phyloP scores from a whole-genome alignment of 2,113 vertebrate species.

The Amphiprion ocellaris region DNA sequence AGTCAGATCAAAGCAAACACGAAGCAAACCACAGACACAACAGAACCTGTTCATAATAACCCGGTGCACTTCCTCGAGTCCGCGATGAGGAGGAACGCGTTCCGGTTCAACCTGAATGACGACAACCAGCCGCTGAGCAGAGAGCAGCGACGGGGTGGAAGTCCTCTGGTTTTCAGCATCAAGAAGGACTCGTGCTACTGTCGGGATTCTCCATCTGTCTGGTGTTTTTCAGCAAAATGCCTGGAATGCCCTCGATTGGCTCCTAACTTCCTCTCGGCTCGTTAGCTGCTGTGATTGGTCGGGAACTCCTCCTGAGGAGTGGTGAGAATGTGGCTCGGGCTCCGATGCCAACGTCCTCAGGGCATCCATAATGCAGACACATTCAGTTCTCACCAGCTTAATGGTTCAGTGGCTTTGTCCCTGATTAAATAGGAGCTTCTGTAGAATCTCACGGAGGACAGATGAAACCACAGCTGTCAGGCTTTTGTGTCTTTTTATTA shows the following conservation, averaged over 20 bases:
- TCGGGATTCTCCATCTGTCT: background rate
- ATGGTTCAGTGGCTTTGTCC: conserved; percentile 12
- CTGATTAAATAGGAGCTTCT: conserved; percentile 8
- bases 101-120: conserved; percentile 62
- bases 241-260: conserved; percentile 20
- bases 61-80: conserved; percentile 20
- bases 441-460: conserved; percentile 4
- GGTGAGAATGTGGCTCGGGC: conserved; percentile 45
- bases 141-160: conserved; percentile 20
- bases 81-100: conserved; percentile 22
- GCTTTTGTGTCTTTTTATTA: background rate
- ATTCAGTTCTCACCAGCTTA: conserved; percentile 16
- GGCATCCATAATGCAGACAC: conserved; percentile 55
- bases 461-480: background rate
- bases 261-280: conserved; percentile 10
- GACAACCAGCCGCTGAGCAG: conserved; percentile 15
- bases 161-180: conserved; percentile 40
- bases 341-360: conserved; percentile 39
- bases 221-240: background rate
- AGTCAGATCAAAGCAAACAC: conserved; percentile 38
- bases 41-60: conserved; percentile 25
- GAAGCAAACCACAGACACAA: conserved; percentile 16
- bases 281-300: conserved; percentile 29
- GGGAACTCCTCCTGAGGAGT: conserved; percentile 34
- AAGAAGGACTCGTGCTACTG: conserved; percentile 9